A percentile compares a stretch with the other conserved stretches of the same genome.
phyloP scores from a whole-genome alignment of 64 coral and sea anemone species.

The Montipora foliosa region DNA sequence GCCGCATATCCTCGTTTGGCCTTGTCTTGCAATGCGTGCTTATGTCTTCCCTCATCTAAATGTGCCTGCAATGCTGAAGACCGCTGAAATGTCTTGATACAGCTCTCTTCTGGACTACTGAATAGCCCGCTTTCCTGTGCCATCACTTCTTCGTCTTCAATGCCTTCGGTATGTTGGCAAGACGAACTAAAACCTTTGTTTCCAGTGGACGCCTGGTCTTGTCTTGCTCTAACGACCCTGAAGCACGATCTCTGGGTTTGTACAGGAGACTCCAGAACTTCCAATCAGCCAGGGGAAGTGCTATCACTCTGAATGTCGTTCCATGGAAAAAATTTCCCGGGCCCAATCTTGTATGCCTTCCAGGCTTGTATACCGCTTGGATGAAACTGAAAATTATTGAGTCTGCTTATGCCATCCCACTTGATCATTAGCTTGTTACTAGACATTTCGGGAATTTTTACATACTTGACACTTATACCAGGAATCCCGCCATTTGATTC shows the following conservation, averaged over 20 bases:
- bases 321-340: not conserved
- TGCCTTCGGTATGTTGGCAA: not conserved
- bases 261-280: not conserved
- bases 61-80: conserved; percentile 38
- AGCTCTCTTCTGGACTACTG: conserved; percentile 20
- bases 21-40: conserved; percentile 6
- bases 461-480: conserved; percentile 33
- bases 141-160: not conserved
- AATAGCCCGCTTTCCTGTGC: not conserved
- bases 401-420: conserved; percentile 35
- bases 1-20: not conserved
- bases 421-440: not conserved
- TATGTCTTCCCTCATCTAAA: conserved; percentile 32
- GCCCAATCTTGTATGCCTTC: conserved; percentile 44
- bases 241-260: not conserved
- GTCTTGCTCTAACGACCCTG: not conserved
- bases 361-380: conserved; percentile 30
- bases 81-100: conserved; percentile 31
- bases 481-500: conserved; percentile 47
- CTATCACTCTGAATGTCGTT: not conserved
- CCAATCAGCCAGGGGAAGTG: not conserved
- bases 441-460: not conserved
- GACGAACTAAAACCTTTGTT: not conserved
- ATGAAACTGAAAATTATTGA: conserved; percentile 27
- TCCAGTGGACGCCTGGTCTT: not conserved